phyloP scores from a whole-genome alignment of 2,888 invertebrate genomes.

The Harpagoxenus sublaevis region DNA sequence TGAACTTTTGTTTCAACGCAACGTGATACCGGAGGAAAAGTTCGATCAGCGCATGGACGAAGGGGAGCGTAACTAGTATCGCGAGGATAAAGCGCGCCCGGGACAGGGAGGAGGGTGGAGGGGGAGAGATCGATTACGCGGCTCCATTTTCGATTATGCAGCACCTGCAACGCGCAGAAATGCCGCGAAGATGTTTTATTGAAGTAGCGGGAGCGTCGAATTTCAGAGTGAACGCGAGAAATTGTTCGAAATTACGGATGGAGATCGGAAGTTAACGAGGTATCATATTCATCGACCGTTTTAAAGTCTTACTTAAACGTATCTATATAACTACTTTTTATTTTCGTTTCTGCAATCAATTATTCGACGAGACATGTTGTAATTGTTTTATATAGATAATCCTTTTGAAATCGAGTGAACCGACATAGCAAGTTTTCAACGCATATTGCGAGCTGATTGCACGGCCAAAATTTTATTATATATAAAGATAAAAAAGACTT shows the following conservation, averaged over 20 bases:
- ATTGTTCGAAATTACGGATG: constrained; percentile 39
- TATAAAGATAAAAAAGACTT: background rate
- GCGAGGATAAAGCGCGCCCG: constrained; percentile 47
- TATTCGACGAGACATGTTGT: background rate
- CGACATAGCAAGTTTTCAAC: background rate
- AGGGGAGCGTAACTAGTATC: constrained; percentile 30
- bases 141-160: constrained; percentile 62
- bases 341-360: background rate
- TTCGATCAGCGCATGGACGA: constrained; percentile 46
- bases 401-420: background rate
- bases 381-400: background rate
- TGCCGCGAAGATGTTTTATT: constrained; percentile 48
- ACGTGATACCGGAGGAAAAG: constrained; percentile 60
- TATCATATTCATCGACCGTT: constrained; percentile 24
- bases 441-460: background rate
- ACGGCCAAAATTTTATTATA: background rate
- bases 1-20: constrained; percentile 65
- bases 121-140: constrained; percentile 62
- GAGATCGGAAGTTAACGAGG: constrained; percentile 42
- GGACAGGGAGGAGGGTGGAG: constrained; percentile 51
- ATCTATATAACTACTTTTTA: background rate
- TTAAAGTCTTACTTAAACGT: background rate
- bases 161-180: constrained; percentile 39
- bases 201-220: constrained; percentile 26
- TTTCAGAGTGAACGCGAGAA: constrained; percentile 34